Conservation (phyloP, 2,888 invertebrate genomes). For the Nematopogon swammerdamellus region DNA sequence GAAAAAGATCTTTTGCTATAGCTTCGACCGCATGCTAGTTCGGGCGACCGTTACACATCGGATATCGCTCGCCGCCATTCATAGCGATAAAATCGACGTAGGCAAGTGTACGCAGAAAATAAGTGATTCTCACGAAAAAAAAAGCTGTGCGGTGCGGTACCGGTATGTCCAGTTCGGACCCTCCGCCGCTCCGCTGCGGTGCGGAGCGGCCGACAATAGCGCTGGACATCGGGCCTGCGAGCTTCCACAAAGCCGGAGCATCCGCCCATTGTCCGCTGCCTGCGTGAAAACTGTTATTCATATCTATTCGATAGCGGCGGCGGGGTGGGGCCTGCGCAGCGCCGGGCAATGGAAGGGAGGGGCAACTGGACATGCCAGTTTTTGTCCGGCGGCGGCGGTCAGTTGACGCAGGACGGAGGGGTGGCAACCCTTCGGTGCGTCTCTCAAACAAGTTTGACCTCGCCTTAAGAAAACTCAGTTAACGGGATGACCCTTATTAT, state of each 20-base stretch:
- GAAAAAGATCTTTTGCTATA: too few relatives aligned
- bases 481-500: neutral
- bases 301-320: neutral
- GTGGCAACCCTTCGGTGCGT: neutral
- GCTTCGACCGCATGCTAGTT: too few relatives aligned
- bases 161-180: conserved; percentile 1
- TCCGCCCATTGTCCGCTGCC: neutral
- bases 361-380: too few relatives aligned
- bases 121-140: conserved; percentile 1
- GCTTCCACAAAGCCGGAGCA: neutral
- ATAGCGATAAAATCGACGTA: neutral
- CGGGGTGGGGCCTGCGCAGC: neutral
- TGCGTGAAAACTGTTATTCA: conserved; percentile 1
- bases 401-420: too few relatives aligned
- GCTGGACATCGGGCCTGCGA: neutral
- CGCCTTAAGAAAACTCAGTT: conserved; percentile 1
- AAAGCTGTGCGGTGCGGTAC: neutral
- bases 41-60: neutral
- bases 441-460: conserved; percentile 1
- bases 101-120: conserved; percentile 1
- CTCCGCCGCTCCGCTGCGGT: neutral
- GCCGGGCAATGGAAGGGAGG: too few relatives aligned
- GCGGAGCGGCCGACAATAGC: neutral
- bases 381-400: neutral
- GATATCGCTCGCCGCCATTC: neutral